Evolutionary conservation across 2,888 invertebrate genomes (phyloP).

Genomic region (Mantis religiosa): DNA sequence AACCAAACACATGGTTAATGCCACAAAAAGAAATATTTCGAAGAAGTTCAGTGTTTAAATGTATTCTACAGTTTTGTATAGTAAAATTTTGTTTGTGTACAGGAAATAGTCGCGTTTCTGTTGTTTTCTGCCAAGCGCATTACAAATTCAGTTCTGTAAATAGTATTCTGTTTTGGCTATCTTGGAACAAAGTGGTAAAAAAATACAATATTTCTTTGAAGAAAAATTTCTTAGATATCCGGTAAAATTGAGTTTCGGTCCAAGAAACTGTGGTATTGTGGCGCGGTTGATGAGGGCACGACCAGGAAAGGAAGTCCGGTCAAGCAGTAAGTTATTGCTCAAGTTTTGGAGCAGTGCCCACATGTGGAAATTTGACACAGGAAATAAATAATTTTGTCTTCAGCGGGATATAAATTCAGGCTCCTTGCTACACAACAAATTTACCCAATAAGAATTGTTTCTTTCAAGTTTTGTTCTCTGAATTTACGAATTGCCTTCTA

Average conservation of each 20-base stretch:
- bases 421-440: background rate
- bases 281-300: background rate
- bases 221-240: background rate
- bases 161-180: background rate
- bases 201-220: background rate
- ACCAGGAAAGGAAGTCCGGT: background rate
- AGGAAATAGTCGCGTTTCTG: no score
- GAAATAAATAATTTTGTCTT: slow-evolving; percentile 3
- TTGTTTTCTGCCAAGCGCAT: background rate
- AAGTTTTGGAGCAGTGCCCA: background rate
- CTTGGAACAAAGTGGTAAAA: background rate
- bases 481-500: background rate
- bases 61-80: no score
- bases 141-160: background rate
- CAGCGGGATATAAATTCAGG: background rate
- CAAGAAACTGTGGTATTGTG: background rate
- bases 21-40: no score
- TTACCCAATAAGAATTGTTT: background rate
- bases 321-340: background rate
- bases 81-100: no score
- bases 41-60: no score
- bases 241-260: background rate
- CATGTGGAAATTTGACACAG: background rate
- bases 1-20: no score
- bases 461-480: background rate